Base-by-base conservation (phyloP, 2,113 vertebrate species). In the Calidris pygmaea region DNA sequence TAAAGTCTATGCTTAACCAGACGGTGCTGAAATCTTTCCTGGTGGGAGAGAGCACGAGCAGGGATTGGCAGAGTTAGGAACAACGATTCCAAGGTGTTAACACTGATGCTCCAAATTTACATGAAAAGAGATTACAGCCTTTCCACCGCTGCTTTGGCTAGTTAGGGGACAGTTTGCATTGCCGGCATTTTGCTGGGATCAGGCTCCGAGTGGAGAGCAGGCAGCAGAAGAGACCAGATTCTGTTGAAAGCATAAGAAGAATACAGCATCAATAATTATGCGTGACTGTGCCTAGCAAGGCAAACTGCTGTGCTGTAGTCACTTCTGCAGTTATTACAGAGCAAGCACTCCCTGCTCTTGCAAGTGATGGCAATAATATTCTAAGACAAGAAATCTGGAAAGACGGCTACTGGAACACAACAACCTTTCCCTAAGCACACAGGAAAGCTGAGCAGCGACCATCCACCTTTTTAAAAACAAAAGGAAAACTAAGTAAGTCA, bases 51-150 rank as follows among this genome's bases (percentile, higher is more conserved):
- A 7, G 26, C 35, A 12, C 10, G 14, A 65, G 35, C 52, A 50
- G 52, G 52, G 72, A 16, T 3, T 22, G 58, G 50, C 29, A 73
- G 30, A 81, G 62, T 12, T 11, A 6, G 76, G 43, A 74, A 74
- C 27, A 43, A 59, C 8, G 63, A 70, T 45, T 50, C 53, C 45
- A 6, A 20, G 14, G 55, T 17, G 47, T 32, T 66, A 35, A 30
- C 6, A 10, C 35, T 2, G 67, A 41, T 55, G 78, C 59, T 90
- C 72, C 3, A 4, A 37, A 80, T 86, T 58, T 45, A 73, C 92
- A 43, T 3, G 21, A 19, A 2, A 47, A 76, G 50, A 53, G 59
- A 59, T 45, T 4, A 16, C 0, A 17, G 66, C 0, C 13, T 8
- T 89, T 26, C 55, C 3, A 7, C 74, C 41, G 89, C 87, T 73